Evolutionary conservation across 1,140 invertebrate species (phyloP).

Genomic region (Drosophila sp.): DNA sequence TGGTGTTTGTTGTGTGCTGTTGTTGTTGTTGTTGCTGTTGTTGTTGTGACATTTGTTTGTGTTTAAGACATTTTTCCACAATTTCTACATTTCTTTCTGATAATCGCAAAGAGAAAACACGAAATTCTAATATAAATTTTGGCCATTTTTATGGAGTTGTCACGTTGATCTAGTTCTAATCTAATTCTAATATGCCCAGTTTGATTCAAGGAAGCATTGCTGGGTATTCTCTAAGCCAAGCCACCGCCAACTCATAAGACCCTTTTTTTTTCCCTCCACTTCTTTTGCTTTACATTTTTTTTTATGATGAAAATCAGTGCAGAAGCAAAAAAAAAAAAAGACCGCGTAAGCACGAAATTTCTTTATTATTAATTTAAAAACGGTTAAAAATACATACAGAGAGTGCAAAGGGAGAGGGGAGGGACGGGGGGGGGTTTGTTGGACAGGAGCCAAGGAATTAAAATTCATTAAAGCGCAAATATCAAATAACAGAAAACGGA

Average conservation of each 20-base stretch:
- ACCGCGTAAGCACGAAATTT: constrained; percentile 61
- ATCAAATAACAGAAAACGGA: constrained; percentile 58
- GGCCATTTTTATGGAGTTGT: too few species aligned
- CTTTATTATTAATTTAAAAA: constrained; percentile 72
- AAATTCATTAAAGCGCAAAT: constrained; percentile 69
- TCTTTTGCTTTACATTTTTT: not conserved
- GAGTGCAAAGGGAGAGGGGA: not conserved
- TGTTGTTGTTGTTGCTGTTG: not conserved
- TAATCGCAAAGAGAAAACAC: too few species aligned
- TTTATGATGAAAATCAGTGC: constrained; percentile 19
- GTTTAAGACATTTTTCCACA: not conserved
- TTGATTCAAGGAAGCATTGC: not conserved
- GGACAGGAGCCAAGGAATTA: constrained; percentile 22
- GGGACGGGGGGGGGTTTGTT: constrained; percentile 2
- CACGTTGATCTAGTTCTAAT: too few species aligned
- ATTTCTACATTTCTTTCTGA: too few species aligned
- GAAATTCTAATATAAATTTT: too few species aligned
- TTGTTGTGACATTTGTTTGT: constrained; percentile 1
- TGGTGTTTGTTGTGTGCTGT: not conserved
- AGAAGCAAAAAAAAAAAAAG: constrained; percentile 23
- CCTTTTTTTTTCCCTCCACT: not conserved
- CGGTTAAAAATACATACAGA: constrained; percentile 9
- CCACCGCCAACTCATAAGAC: not conserved
- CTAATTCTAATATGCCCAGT: not conserved
- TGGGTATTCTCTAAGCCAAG: not conserved